Conservation (phyloP, 2,113 vertebrate species). For the Trachemys scripta region DNA sequence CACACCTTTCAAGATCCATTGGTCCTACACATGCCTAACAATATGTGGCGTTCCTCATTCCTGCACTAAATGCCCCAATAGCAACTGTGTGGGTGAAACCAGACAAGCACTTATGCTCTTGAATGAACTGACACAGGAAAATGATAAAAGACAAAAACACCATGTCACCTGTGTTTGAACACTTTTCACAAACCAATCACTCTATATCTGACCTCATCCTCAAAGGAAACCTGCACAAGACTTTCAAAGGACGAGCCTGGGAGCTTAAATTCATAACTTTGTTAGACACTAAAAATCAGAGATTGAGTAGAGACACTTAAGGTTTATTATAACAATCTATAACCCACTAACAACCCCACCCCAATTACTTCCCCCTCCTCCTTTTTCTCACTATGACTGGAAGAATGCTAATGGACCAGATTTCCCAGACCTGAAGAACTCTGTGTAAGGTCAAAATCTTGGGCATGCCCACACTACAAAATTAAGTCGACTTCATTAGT, state of each 20-base stretch:
- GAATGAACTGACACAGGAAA: not conserved
- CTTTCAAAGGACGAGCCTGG: too few species aligned
- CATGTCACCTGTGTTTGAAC: not conserved
- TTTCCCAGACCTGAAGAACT: too few species aligned
- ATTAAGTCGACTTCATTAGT: too few species aligned
- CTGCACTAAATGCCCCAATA: not conserved
- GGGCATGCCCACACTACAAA: too few species aligned
- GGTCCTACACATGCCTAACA: not conserved
- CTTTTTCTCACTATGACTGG: not conserved
- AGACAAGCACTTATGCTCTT: not conserved
- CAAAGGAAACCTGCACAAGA: too few species aligned
- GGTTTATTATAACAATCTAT: too few species aligned
- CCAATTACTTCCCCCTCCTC: not conserved
- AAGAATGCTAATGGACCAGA: not conserved
- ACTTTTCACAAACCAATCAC: not conserved
- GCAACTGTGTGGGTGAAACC: not conserved
- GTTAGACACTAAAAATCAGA: too few species aligned
- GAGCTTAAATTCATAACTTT: too few species aligned
- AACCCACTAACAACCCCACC: too few species aligned
- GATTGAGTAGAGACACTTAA: too few species aligned
- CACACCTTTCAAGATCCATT: not conserved
- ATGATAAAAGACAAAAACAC: not conserved
- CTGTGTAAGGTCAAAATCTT: too few species aligned
- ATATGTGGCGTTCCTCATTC: too few species aligned
- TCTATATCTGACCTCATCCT: not conserved